A percentile compares a stretch with the other conserved stretches of the same genome.
These are phyloP conservation scores for Camarhynchus parvulus DNA, from an alignment of 2,113 vertebrate species.

Conservation along the genomic window DNA sequence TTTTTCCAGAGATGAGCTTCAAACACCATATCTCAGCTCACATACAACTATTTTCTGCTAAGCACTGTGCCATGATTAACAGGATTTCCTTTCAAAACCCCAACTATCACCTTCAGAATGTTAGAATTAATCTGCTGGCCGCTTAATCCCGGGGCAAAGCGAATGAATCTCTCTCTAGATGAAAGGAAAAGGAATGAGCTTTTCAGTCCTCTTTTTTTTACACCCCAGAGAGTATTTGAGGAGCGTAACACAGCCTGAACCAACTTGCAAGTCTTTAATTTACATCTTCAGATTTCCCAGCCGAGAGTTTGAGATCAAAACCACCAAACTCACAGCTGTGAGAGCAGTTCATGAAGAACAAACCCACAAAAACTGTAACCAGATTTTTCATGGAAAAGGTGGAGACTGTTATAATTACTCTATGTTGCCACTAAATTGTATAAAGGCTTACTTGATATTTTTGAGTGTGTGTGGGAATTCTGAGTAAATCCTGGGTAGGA, in stretches of 20 bases:
- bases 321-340: not conserved
- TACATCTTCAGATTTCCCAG: not conserved
- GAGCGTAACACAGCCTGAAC: not conserved
- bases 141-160: not conserved
- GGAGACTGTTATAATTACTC: not conserved
- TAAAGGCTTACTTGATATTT: not conserved
- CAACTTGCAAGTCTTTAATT: not conserved
- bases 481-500: not conserved
- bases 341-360: not conserved
- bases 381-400: not conserved
- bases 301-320: not conserved
- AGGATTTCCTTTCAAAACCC: not conserved
- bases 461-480: accelerated
- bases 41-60: not conserved
- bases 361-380: not conserved
- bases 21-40: not conserved
- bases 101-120: not conserved
- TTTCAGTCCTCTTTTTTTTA: not conserved
- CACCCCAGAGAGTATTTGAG: not conserved
- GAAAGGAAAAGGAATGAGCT: not conserved
- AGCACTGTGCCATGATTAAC: not conserved
- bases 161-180: not conserved
- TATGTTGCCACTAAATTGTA: not conserved
- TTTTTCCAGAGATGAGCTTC: not conserved
- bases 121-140: not conserved